A percentile compares a stretch with the other conserved stretches of the same genome.
These are phyloP conservation scores for Endotricha flammealis DNA, from an alignment of 2,888 invertebrate species.

Conservation along the genomic window DNA sequence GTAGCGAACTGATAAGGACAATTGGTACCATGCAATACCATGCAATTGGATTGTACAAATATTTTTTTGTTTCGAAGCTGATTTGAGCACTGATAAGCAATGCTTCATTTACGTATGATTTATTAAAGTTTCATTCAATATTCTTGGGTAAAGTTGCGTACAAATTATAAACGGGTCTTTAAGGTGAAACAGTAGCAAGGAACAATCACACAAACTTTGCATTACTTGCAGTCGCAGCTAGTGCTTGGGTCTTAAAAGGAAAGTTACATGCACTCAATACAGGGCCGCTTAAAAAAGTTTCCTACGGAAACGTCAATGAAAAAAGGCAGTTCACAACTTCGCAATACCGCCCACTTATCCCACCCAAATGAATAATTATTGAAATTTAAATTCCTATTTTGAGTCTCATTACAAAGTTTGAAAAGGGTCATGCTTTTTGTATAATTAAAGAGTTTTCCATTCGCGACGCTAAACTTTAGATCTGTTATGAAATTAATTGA, in stretches of 20 bases:
- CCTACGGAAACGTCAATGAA: conserved; percentile 38
- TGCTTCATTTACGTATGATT: conserved; percentile 3
- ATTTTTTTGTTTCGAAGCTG: conserved; percentile 6
- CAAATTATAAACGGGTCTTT: not conserved
- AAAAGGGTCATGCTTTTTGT: conserved; percentile 47
- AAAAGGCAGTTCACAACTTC: conserved; percentile 45
- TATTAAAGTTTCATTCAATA: not conserved
- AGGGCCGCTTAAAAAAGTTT: conserved; percentile 50
- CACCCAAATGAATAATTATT: conserved; percentile 53
- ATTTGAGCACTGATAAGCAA: conserved; percentile 7
- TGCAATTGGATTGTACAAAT: conserved; percentile 9
- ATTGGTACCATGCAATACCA: conserved; percentile 16
- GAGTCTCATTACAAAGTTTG: conserved; percentile 47
- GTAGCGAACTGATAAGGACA: conserved; percentile 10
- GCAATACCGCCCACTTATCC: conserved; percentile 52
- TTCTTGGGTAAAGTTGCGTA: not conserved
- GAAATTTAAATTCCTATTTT: conserved; percentile 54
- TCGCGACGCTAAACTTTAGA: conserved; percentile 31
- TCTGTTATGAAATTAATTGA: conserved; percentile 24
- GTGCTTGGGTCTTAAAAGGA: conserved; percentile 42
- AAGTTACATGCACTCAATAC: conserved; percentile 60
- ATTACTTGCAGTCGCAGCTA: conserved; percentile 37
- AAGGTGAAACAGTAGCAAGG: conserved; percentile 9
- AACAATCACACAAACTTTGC: conserved; percentile 45
- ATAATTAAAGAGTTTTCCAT: conserved; percentile 45